Percentiles rank a stretch among this genome's conserved stretches.
Conservation (phyloP, 2,113 vertebrate species). For the Talpa occidentalis region DNA sequence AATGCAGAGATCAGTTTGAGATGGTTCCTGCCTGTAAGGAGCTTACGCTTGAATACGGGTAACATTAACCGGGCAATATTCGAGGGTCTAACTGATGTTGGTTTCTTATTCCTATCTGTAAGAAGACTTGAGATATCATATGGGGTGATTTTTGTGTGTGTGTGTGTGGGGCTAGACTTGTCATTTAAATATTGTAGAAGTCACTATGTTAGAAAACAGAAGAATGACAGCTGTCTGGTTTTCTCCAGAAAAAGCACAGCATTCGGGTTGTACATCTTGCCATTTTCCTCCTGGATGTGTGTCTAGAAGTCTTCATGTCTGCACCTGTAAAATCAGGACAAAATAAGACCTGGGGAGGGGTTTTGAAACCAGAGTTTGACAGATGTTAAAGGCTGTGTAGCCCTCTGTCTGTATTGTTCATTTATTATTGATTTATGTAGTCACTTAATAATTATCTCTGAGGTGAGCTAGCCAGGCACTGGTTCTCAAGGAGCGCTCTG, state of each 20-base stretch:
- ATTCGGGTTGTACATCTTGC: not conserved
- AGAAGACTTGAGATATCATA: not conserved
- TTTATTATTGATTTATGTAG: not conserved
- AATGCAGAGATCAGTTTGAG: not conserved
- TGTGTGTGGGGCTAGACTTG: not conserved
- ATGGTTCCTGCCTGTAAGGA: not conserved
- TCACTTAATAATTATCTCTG: not conserved
- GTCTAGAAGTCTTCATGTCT: not conserved
- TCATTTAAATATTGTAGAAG: constrained; percentile 16
- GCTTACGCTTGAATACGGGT: not conserved
- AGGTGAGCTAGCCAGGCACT: not conserved
- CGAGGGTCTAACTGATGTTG: not conserved
- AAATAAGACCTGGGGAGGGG: not conserved
- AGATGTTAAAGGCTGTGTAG: not conserved
- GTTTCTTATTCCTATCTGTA: not conserved
- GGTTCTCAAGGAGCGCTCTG: not conserved
- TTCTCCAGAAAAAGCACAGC: not conserved
- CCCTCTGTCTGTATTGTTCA: not conserved
- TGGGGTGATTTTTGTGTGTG: not conserved
- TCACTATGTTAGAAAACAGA: constrained; percentile 17
- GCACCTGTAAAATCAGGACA: not conserved
- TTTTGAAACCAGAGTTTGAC: not conserved
- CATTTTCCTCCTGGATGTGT: not conserved
- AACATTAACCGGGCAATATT: not conserved
- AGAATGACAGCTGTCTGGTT: not conserved